Percentiles rank a stretch among this genome's conserved stretches.
Conservation (phyloP, 2,113 vertebrate genomes). For the Seriola rivoliana region DNA sequence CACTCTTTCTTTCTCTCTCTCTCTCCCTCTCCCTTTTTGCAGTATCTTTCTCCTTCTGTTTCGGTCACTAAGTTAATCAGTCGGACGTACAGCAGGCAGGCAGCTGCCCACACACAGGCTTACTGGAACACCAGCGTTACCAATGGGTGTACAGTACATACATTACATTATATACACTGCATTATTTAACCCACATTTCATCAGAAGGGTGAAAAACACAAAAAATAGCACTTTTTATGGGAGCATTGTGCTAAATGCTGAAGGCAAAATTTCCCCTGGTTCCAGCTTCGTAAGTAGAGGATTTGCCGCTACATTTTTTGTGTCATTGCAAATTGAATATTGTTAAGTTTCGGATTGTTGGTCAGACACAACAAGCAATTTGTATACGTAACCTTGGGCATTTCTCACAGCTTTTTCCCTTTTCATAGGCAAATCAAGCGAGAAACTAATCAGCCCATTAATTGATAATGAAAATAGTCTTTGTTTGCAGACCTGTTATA, state of each 20-base stretch:
- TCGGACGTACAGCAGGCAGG: conserved; percentile 25
- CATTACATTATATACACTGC: neutral
- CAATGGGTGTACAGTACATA: conserved; percentile 2
- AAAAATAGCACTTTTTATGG: neutral
- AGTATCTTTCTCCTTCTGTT: conserved; percentile 59
- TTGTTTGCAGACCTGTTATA: neutral
- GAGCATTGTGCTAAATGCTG: neutral
- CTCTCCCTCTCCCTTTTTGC: conserved; percentile 21
- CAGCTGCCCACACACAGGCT: conserved; percentile 43
- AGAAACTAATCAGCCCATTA: neutral
- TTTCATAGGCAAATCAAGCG: neutral
- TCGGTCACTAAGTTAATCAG: conserved; percentile 57
- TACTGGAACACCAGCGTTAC: conserved; percentile 16
- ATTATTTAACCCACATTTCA: conserved; percentile 4
- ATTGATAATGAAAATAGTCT: neutral
- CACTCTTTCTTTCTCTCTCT: neutral
- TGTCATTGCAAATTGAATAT: neutral
- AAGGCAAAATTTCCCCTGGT: neutral
- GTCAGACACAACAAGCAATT: neutral
- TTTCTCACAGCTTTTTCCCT: neutral
- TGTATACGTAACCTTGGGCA: neutral
- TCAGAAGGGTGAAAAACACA: neutral
- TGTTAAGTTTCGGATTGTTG: neutral
- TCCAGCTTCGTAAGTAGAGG: neutral
- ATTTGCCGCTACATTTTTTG: neutral